Base-by-base conservation (phyloP, 1,140 invertebrate genomes). In the Tetraneura akinire region DNA sequence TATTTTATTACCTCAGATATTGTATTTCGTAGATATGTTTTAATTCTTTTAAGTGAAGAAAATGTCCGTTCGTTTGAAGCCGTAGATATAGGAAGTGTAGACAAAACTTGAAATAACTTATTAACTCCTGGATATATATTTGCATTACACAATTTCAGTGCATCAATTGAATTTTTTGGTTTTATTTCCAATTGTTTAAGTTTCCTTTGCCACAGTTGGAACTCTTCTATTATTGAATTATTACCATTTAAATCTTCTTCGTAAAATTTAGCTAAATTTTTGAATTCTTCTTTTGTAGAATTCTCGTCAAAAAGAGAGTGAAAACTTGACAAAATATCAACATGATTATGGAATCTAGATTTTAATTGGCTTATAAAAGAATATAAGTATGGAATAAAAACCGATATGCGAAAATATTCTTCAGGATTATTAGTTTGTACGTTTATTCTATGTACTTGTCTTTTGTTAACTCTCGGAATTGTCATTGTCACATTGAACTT, bases 271-370 rank as follows among this genome's bases (percentile, higher is more conserved):
- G n/a, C 51, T 53, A n/a, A 21, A 3, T 53, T 53, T 53, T 53
- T 53, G 5, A 53, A 18, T 21, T 53, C 51, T 53, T 53, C 51
- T 53, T 21, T 53, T 53, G 51, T n/a, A 53, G 51, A 53, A n/a
- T 55, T 62, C 11, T 62, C 18, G 29, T 62, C 60, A 9, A 62
- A 62, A 32, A 64, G 60, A 64, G 4, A 64, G 14, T 64, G 60
- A 29, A 64, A 64, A 64, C 60, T 64, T 64, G 14, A 64, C 18
- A 64, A 64, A 37, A 37, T 64, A n/a, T 64, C 53, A 55, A 11
- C 23, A 55, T 55, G 21, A 23, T 55, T 55, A 23, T 21, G 53
- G 23, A 55, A 23, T 55, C 53, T 55, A 55, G 53, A 55, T 55
- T 55, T 55, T 55, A 23, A 55, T 55, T 55, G 53, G 21, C 53